Conservation (phyloP, 2,113 vertebrate genomes). For the Crotalus helleri region DNA sequence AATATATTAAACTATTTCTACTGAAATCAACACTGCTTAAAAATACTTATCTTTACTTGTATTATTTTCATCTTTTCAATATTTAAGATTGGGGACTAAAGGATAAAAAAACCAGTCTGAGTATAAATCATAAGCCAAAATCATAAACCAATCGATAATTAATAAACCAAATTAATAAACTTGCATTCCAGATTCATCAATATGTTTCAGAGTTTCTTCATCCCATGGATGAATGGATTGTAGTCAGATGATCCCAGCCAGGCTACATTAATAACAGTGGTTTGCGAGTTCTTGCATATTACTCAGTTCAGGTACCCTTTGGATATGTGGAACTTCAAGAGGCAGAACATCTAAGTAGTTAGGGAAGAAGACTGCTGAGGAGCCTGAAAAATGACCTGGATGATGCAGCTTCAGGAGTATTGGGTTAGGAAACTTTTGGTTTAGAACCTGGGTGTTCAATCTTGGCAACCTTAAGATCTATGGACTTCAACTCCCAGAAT, state of each 20-base stretch:
- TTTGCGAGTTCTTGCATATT: not conserved
- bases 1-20: not conserved
- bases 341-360: not conserved
- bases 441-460: not conserved
- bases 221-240: not conserved
- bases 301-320: not conserved
- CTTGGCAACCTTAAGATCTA: not conserved
- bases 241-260: not conserved
- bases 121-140: not conserved
- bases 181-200: not conserved
- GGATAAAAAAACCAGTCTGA: not conserved
- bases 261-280: not conserved
- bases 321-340: not conserved
- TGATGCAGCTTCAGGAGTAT: not conserved
- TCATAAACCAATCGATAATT: not conserved
- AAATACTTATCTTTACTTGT: not conserved
- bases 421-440: not conserved
- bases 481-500: not conserved
- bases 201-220: not conserved
- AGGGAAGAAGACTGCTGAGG: not conserved
- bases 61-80: not conserved
- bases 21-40: not conserved
- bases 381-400: not conserved
- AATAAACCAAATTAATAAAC: not conserved
- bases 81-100: not conserved